Evolutionary conservation across 2,113 vertebrate species (phyloP), one percentile per base, ranked within the genome.

Genomic region (Passer domesticus): DNA sequence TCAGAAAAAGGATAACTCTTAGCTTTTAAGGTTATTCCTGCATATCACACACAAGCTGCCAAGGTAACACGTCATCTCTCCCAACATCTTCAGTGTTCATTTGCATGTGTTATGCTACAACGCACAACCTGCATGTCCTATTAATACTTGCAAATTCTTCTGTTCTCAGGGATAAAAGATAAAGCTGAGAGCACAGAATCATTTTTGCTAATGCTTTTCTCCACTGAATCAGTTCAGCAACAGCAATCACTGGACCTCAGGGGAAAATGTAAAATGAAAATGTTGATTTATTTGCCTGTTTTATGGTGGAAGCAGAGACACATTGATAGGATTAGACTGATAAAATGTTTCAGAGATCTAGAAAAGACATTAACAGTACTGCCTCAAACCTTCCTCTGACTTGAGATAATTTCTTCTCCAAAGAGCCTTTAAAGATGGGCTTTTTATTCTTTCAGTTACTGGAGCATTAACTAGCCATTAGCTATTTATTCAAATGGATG

Each of bases 171-270:
- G 49, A 89, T 23, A 77, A 83, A 93, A 90, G 72, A 83, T 87
- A 73, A 95, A 93, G 22, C 62, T 82, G 81, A 67, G 37, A 85
- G 50, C 47, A 66, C 14, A 70, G 49, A 72, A 89, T 72, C 3
- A 60, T 82, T 96, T 63, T 81, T 89, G 63, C 33, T 92, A 93
- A 95, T 94, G 91, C 73, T 93, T 93, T 96, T 94, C 95, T 97
- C 80, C 83, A 95, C 68, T 94, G 95, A 93, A 81, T 93, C 93
- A 68, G 80, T 91, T 96, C 68, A 80, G 95, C 87, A 93, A 67
- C 52, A 86, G 67, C 82, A 92, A 90, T 84, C 95, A 73, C 63
- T 81, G 69, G 59, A 90, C 91, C 87, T 95, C 62, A 62, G 55
- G 89, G 87, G 55, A 70, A 92, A 95, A 87, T 31, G 46, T 64